These are phyloP conservation scores for Hypotaenidia philippensis DNA, from an alignment of 2,797 vertebrate species.

Conservation along the genomic window DNA sequence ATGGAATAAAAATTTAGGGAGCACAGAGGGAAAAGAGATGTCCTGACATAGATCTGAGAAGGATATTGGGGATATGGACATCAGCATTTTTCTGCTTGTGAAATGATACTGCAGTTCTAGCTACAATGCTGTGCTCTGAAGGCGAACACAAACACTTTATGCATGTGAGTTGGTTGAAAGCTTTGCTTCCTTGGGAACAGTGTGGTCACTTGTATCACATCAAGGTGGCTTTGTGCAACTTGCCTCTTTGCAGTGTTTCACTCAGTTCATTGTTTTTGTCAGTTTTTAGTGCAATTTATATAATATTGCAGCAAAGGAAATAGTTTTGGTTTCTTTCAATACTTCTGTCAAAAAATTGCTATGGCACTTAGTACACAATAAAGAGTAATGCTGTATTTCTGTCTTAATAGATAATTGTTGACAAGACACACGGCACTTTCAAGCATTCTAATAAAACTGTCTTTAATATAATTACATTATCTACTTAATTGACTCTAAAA, in stretches of 20 bases:
- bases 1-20: background rate
- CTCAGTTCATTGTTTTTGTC: constrained; percentile 41
- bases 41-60: constrained; percentile 1
- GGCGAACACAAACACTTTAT: constrained; percentile 3
- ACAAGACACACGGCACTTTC: constrained; percentile 11
- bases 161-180: constrained; percentile 69
- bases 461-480: constrained; percentile 18
- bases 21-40: background rate
- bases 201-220: constrained; percentile 30
- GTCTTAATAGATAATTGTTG: constrained; percentile 27
- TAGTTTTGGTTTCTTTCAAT: constrained; percentile 67
- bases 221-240: constrained; percentile 52
- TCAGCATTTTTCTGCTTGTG: constrained; percentile 24
- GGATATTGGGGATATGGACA: constrained; percentile 36
- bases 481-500: constrained; percentile 7
- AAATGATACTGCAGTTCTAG: constrained; percentile 23
- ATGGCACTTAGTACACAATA: constrained; percentile 72
- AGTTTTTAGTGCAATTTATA: constrained; percentile 41
- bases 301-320: constrained; percentile 41
- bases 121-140: constrained; percentile 2
- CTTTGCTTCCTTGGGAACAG: constrained; percentile 75
- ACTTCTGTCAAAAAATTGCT: constrained; percentile 70
- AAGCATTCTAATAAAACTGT: constrained; percentile 42
- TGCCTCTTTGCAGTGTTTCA: constrained; percentile 54
- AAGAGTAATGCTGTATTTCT: constrained; percentile 70